Evolutionary conservation across 2,888 invertebrate genomes (phyloP), one percentile per base, ranked within the genome.

Genomic region (Troides oblongomaculatus): DNA sequence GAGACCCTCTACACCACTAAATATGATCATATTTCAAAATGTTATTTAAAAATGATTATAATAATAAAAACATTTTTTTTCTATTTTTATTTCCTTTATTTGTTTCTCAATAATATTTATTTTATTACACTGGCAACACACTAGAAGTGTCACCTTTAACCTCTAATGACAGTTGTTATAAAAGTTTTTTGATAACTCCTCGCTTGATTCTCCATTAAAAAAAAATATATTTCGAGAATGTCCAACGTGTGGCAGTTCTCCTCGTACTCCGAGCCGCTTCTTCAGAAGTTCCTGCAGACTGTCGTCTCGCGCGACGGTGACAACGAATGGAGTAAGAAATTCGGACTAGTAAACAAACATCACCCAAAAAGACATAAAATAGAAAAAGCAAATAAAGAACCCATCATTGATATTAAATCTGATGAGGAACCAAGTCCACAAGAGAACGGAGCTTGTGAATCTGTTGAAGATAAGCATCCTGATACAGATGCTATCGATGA

Each of bases 271-370:
- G 67, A 72, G 46, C 68, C 71, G 3, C 67, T 74, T 58, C 58
- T 78, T 0, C 65, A 74, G 60, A 69, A 60, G 12, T 73, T 72
- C 56, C 61, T 75, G 25, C 58, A 71, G 8, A 70, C 67, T n/a
- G 69, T 71, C 3, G 58, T 62, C 6, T 25, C 36, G 18, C 17
- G 62, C 53, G 64, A 73, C 21, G 14, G 18, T 4, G 59, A 65
- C 3, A 77, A 76, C 43, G 72, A 75, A 72, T 78, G 77, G 76
- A 61, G 71, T 30, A 61, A 74, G 60, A 65, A 75, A 23, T 76
- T 78, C 43, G 71, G 64, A 65, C 46, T 56, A 46, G 21, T 60
- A 60, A 71, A 62, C n/a, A 60, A 68, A 59, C 58, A 10, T 60
- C 66, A 64, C 25, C 43, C 25, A 1, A 7, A 56, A 12, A 18